Evolutionary conservation across 2,888 invertebrate species (phyloP), one percentile per base, ranked within the genome.

Genomic region (Busseola fusca): DNA sequence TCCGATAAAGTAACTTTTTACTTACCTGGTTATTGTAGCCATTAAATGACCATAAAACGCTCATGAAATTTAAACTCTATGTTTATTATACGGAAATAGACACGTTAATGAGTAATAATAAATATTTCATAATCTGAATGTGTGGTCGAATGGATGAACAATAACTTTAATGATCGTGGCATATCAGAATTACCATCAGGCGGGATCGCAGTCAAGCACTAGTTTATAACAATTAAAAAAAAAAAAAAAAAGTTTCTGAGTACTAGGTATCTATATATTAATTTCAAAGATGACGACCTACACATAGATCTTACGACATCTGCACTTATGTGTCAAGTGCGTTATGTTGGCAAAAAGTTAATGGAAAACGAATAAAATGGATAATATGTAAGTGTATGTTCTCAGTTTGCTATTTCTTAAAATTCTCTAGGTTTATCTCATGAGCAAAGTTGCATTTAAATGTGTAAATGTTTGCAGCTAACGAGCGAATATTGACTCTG

Each of bases 381-480:
- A 37, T 59, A 76, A 76, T 76, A 40, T 74, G 69, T 48, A 27
- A 54, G 37, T 69, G 40, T 25, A 30, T 69, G 45, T 30, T 30
- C 16, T 14, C 16, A 40, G 45, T 37, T 52, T 27, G 37, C 30
- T 57, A 56, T 79, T 79, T 73, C 79, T 56, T 45, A 52, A 75
- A 72, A 57, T 73, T 74, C 42, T 42, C 45, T 40, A 30, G 37
- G 42, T 78, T 60, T 16, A 66, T 64, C 66, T 25, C 69, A 73
- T 58, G 37, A 57, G 67, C 34, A 56, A 58, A 50, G 48, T 34
- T 54, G 34, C 37, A 73, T 48, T n/a, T 72, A 64, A 63, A 80
- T 70, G 79, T 64, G 79, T 82, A 79, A 80, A 82, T 68, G 50
- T 68, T 74, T 67, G 60, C 25, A 56, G 57, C 50, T 82, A 82